Percentiles rank a stretch among this genome's conserved stretches.
These are phyloP conservation scores for Geothlypis trichas DNA, from an alignment of 2,113 vertebrate species.

Conservation along the genomic window DNA sequence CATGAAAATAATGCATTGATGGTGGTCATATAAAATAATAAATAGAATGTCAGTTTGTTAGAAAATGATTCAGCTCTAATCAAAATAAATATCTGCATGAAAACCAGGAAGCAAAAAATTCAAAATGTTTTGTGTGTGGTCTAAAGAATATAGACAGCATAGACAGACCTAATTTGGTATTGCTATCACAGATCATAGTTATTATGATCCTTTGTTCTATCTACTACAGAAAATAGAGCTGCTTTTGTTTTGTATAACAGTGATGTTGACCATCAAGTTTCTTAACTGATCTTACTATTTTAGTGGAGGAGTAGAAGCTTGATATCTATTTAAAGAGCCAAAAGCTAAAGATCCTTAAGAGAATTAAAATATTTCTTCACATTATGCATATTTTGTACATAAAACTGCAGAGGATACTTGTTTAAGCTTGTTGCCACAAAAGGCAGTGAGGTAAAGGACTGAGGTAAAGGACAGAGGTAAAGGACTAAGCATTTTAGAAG, in stretches of 20 bases:
- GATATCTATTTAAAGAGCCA: background rate
- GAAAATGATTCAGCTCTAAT: background rate
- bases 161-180: background rate
- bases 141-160: background rate
- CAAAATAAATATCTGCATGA: background rate
- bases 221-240: background rate
- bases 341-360: background rate
- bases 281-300: background rate
- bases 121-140: background rate
- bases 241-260: background rate
- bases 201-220: background rate
- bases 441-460: background rate
- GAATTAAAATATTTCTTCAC: background rate
- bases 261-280: background rate
- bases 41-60: background rate
- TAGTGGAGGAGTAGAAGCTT: background rate
- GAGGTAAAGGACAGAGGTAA: background rate
- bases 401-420: background rate
- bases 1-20: background rate
- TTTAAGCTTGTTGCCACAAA: background rate
- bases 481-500: background rate
- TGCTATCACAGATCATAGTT: background rate
- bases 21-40: background rate
- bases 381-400: background rate
- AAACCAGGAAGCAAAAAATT: background rate